These are phyloP conservation scores for Enteromius paludinosus DNA, from an alignment of 2,797 vertebrate genomes.

Conservation along the genomic window DNA sequence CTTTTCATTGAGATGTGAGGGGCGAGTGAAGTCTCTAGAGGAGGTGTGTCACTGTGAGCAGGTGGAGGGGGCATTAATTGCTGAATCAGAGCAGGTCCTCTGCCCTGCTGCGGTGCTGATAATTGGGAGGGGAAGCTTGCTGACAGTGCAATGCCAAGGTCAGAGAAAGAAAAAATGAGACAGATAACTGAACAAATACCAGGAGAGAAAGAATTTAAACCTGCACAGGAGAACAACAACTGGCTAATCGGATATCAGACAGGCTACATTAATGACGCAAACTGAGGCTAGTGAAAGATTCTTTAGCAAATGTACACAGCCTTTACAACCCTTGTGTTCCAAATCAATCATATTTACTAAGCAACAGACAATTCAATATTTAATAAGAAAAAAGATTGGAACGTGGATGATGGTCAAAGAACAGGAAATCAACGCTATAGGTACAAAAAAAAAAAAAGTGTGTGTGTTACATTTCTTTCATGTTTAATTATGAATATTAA, in stretches of 20 bases:
- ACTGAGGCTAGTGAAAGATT: background rate
- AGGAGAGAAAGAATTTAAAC: slow-evolving; percentile 27
- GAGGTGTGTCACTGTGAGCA: slow-evolving; percentile 29
- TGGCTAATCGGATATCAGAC: background rate
- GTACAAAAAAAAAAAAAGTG: background rate
- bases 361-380: background rate
- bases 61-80: slow-evolving; percentile 45
- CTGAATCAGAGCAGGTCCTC: slow-evolving; percentile 54
- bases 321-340: background rate
- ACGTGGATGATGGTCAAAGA: background rate
- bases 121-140: slow-evolving; percentile 53
- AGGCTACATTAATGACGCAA: background rate
- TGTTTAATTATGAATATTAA: too few relatives aligned
- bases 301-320: background rate
- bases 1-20: slow-evolving; percentile 27
- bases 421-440: background rate
- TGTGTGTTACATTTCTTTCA: background rate
- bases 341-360: background rate
- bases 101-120: slow-evolving; percentile 56
- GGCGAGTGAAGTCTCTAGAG: slow-evolving; percentile 13
- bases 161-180: slow-evolving; percentile 21
- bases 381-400: background rate
- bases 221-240: background rate
- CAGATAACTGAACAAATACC: slow-evolving; percentile 31
- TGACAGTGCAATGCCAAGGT: slow-evolving; percentile 51